Evolutionary conservation across 2,888 invertebrate species (phyloP), one percentile per base, ranked within the genome.

Genomic region (Aphelenchoides bicaudatus): DNA sequence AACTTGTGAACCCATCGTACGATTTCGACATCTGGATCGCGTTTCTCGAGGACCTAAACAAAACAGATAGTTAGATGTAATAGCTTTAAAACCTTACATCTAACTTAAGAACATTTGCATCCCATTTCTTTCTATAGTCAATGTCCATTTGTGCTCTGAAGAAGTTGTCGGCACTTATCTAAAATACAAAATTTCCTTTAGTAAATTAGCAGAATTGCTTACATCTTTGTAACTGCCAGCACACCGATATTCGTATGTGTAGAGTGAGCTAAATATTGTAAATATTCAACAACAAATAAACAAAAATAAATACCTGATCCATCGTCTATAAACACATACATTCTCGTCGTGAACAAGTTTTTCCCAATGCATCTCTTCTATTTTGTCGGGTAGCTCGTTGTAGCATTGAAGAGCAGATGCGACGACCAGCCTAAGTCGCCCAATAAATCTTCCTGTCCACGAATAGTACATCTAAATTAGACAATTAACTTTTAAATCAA

Each of bases 181-280:
- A n/a, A n/a, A n/a, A n/a, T n/a, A n/a, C n/a, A n/a, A n/a, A n/a
- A n/a, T n/a, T n/a, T n/a, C n/a, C n/a, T n/a, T n/a, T n/a, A n/a
- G n/a, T n/a, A n/a, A n/a, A n/a, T n/a, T n/a, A n/a, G n/a, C n/a
- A n/a, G n/a, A n/a, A n/a, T n/a, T n/a, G n/a, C n/a, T n/a, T n/a
- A n/a, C n/a, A 56, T 54, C 55, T 19, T 30, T 21, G 57, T 54
- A 54, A 53, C n/a, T 54, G 8, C 55, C 55, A 6, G 29, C 27
- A 59, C 55, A 54, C 6, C 55, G 55, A 19, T 54, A 54, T 19
- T 54, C 55, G 28, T 54, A 54, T 10, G 28, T 28, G 38, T 28
- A 19, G 19, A 34, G 19, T 10, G 37, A 4, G 10, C 25, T 23
- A 2, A 43, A 2, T 19, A 2, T 16, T 37, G 1, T 16, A 37